A percentile compares a stretch with the other conserved stretches of the same genome.
Conservation (phyloP, 2,113 vertebrate genomes). For the Genyomyrus donnyi region DNA sequence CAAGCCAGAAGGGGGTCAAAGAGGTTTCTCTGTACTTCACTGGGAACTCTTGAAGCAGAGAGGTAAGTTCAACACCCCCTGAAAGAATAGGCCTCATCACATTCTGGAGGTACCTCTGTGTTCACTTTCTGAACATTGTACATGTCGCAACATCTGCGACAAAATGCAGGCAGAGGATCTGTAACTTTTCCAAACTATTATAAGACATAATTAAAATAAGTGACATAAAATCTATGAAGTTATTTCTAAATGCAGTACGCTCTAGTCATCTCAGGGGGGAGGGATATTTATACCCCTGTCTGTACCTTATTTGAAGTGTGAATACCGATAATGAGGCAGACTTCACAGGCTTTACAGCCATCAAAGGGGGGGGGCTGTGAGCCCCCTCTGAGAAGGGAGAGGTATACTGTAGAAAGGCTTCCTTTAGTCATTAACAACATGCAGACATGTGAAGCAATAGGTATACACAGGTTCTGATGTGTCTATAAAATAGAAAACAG, state of each 20-base stretch:
- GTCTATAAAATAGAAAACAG: neutral
- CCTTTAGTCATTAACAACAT: neutral
- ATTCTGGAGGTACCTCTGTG: neutral
- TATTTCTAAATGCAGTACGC: neutral
- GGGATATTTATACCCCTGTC: neutral
- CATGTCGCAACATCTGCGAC: neutral
- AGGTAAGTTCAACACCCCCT: neutral
- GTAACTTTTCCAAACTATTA: neutral
- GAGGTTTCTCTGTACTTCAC: conserved; percentile 33
- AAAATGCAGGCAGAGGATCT: neutral
- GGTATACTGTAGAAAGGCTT: neutral
- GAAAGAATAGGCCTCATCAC: neutral
- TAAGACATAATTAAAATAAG: conserved; percentile 8
- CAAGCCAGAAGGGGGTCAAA: conserved; percentile 41
- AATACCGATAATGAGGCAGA: neutral
- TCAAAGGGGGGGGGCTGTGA: neutral
- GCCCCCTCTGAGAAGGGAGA: neutral
- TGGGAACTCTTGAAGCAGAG: neutral
- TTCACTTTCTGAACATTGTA: neutral
- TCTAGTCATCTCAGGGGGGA: neutral
- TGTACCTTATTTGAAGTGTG: conserved; percentile 3
- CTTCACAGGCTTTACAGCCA: neutral
- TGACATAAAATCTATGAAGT: neutral
- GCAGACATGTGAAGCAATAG: neutral
- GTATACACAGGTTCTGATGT: neutral